Evolutionary conservation across 2,888 invertebrate genomes (phyloP).

Genomic region (Hoplodrina blanda): DNA sequence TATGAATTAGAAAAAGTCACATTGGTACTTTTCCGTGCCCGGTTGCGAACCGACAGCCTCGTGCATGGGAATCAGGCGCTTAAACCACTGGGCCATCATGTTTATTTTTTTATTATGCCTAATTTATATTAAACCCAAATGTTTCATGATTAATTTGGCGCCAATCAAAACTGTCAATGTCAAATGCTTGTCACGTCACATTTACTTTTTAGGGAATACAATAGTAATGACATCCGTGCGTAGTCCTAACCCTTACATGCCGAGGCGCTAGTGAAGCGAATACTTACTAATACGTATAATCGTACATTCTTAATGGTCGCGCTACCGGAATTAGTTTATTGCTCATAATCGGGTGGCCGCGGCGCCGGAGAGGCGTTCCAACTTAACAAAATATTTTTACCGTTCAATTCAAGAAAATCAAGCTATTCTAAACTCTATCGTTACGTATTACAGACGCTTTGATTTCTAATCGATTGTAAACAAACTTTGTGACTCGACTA

Average conservation of each 20-base stretch:
- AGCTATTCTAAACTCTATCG: constrained; percentile 63
- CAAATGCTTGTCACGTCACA: constrained; percentile 56
- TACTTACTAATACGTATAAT: constrained; percentile 78
- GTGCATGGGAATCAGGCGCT: too few relatives aligned
- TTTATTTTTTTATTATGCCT: not conserved
- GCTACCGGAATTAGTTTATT: constrained; percentile 90
- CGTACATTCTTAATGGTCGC: constrained; percentile 80
- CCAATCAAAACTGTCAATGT: constrained; percentile 53
- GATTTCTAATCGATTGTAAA: constrained; percentile 46
- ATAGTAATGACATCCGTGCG: constrained; percentile 63
- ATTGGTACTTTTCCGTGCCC: too few relatives aligned
- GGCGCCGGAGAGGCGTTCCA: constrained; percentile 87
- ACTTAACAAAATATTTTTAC: constrained; percentile 69
- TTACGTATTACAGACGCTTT: constrained; percentile 32
- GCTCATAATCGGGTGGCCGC: constrained; percentile 84
- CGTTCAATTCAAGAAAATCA: constrained; percentile 33
- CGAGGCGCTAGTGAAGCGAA: constrained; percentile 63
- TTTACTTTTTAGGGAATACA: constrained; percentile 53
- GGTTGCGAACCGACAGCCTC: too few relatives aligned
- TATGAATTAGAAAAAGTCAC: too few relatives aligned
- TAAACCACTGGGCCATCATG: too few relatives aligned
- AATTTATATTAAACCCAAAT: not conserved
- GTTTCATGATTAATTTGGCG: constrained; percentile 44
- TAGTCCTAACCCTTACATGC: constrained; percentile 36
- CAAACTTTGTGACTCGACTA: constrained; percentile 56